These are phyloP conservation scores for Salvator merianae DNA, from an alignment of 2,113 vertebrate genomes.

Conservation along the genomic window DNA sequence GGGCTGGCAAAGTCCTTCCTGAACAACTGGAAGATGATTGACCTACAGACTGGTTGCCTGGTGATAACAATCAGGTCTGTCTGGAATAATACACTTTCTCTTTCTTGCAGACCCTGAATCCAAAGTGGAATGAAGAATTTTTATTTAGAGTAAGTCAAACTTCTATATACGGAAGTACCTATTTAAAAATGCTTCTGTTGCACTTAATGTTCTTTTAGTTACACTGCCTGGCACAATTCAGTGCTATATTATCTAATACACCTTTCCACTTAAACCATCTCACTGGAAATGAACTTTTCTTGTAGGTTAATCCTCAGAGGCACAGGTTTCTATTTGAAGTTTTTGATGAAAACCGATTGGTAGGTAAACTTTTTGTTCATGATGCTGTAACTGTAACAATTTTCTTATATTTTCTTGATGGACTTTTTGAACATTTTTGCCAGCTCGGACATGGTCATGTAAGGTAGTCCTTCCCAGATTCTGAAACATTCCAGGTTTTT, in stretches of 20 bases:
- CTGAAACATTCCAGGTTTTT: not conserved
- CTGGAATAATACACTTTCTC: conserved; percentile 10
- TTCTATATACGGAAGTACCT: not conserved
- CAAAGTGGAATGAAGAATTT: conserved; percentile 97
- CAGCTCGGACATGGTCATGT: not conserved
- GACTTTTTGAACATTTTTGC: not conserved
- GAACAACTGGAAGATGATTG: not conserved
- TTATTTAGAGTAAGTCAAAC: conserved; percentile 88
- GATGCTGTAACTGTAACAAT: not conserved
- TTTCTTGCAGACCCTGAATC: conserved; percentile 85
- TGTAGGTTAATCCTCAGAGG: conserved; percentile 89
- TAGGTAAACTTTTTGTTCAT: conserved; percentile 69
- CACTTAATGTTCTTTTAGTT: not conserved
- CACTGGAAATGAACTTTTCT: conserved; percentile 16
- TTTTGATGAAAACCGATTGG: conserved; percentile 98
- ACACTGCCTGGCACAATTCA: too few species aligned
- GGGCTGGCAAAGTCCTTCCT: not conserved
- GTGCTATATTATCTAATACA: not conserved
- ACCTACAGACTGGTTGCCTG: not conserved
- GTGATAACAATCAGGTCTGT: not conserved
- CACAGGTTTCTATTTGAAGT: conserved; percentile 95
- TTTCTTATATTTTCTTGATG: not conserved
- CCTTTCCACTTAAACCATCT: not conserved
- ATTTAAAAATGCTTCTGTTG: not conserved
- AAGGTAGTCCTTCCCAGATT: not conserved